Evolutionary conservation across 2,797 vertebrate genomes (phyloP).

Genomic region (Myripristis jacobus): DNA sequence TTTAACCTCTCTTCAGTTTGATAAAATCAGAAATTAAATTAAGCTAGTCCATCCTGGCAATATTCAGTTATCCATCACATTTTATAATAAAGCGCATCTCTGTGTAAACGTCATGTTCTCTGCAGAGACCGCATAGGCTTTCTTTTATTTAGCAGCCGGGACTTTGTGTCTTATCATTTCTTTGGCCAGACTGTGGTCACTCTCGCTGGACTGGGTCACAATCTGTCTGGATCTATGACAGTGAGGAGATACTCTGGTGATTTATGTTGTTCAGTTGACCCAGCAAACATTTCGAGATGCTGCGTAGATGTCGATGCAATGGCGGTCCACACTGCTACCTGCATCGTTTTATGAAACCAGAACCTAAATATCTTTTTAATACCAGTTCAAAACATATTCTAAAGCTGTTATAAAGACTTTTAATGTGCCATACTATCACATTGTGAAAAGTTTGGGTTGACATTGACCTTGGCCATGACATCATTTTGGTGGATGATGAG

Average conservation of each 20-base stretch:
- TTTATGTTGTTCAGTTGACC: constrained; percentile 3
- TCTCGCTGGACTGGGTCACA: constrained; percentile 24
- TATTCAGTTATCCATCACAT: neutral
- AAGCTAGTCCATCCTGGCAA: neutral
- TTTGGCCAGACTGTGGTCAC: constrained; percentile 6
- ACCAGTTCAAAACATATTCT: too few species aligned
- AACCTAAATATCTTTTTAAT: too few species aligned
- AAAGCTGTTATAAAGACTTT: too few species aligned
- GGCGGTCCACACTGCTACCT: too few species aligned
- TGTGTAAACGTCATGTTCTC: neutral
- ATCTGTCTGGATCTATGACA: constrained; percentile 34
- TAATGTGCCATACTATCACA: too few species aligned
- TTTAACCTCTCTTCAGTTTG: neutral
- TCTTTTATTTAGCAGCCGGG: constrained; percentile 4
- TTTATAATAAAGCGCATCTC: constrained; percentile 14
- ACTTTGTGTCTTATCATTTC: constrained; percentile 14
- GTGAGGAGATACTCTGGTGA: constrained; percentile 5
- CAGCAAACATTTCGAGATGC: too few species aligned
- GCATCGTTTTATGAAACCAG: too few species aligned
- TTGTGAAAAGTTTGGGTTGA: too few species aligned
- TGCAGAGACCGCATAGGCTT: neutral
- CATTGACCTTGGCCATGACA: too few species aligned
- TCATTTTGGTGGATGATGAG: too few species aligned
- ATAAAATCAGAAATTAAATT: neutral
- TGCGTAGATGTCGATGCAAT: neutral